Evolutionary conservation across 2,113 vertebrate species (phyloP).

Genomic region (Peromyscus polionotus): DNA sequence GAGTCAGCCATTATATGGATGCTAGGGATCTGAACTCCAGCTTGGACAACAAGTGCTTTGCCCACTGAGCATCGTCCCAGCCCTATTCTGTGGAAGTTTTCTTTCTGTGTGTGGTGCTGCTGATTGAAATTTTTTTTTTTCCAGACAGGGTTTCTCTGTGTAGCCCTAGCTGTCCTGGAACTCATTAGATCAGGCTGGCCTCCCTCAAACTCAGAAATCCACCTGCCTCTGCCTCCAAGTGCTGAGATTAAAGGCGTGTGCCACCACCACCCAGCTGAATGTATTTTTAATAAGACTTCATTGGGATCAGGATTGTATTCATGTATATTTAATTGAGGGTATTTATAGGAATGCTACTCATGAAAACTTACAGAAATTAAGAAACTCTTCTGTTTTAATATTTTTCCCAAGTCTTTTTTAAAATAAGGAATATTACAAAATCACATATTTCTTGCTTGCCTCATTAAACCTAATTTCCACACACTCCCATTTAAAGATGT

Average conservation of each 20-base stretch:
- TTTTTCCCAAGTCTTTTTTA: constrained; percentile 39
- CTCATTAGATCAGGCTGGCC: not conserved
- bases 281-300: constrained; percentile 43
- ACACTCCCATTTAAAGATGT: not conserved
- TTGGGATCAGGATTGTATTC: not conserved
- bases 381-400: constrained; percentile 3
- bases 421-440: constrained; percentile 46
- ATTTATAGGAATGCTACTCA: not conserved
- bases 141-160: not conserved
- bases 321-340: not conserved
- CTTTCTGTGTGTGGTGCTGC: not conserved
- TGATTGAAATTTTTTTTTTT: not conserved
- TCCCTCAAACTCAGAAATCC: not conserved
- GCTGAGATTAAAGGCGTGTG: not conserved
- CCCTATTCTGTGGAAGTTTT: too few species aligned
- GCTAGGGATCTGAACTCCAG: not conserved
- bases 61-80: too few species aligned
- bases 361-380: constrained; percentile 29
- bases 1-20: not conserved
- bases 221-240: not conserved
- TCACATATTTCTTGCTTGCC: not conserved
- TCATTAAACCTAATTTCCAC: constrained; percentile 23
- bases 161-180: not conserved
- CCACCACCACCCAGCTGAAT: not conserved
- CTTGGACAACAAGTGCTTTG: not conserved